Base-by-base conservation (phyloP, 2,888 invertebrate species). In the Lordiphosa andalusiaca region DNA sequence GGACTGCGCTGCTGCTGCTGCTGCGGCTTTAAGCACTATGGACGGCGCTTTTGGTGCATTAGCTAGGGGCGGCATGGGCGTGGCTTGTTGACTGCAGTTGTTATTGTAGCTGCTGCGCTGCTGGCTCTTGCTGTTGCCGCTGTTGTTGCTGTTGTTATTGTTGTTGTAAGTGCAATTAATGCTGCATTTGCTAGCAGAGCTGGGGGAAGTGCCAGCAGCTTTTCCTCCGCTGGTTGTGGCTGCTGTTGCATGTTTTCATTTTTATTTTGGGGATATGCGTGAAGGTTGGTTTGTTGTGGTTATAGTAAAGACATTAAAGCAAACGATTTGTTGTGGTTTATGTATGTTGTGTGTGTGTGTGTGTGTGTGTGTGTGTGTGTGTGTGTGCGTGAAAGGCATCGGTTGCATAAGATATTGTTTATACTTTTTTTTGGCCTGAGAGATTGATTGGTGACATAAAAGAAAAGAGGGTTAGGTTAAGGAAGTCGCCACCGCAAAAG, bases 51-150 rank as follows among this genome's bases (percentile, higher is more conserved):
- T 80, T 63, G 62, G 78, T 68, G 68, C 57, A 71, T 66, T 73
- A 37, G 76, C 67, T 56, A 78, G 56, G 38, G 78, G 78, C 73
- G 83, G 83, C 83, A 87, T 87, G 76, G 86, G 84, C 83, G 83
- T 85, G 81, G 75, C 80, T 77, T 69, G 64, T 68, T 67, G 37
- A 16, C 30, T 50, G 30, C 10, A 40, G 48, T 54, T 69, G 66
- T 65, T 75, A 53, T 55, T 76, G 65, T 60, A 72, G 59, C 56
- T 69, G 80, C 53, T 70, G 63, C 40, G 70, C 30, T 53, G 52
- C 61, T 54, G 51, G 37, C 35, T 53, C 36, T 51, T 57, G 50
- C 69, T 69, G 55, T 54, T 67, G 57, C 67, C 36, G 54, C 62
- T 73, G 47, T 54, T 59, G 60, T 50, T 67, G 67, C 57, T 74